These are phyloP conservation scores for Kryptopterus vitreolus DNA, from an alignment of 2,797 vertebrate species.

Conservation along the genomic window DNA sequence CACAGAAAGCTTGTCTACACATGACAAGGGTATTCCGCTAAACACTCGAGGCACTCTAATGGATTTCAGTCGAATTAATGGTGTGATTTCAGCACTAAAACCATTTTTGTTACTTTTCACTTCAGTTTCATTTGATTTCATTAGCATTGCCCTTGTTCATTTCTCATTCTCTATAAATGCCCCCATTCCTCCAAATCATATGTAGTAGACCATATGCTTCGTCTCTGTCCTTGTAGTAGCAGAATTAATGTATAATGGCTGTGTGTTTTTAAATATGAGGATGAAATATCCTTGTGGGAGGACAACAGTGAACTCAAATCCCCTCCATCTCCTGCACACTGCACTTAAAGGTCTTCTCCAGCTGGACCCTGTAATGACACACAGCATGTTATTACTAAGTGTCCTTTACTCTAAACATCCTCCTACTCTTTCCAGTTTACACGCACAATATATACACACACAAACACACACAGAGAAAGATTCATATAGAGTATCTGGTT, in stretches of 20 bases:
- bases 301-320: neutral
- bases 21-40: neutral
- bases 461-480: neutral
- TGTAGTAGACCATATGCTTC: neutral
- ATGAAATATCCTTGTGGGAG: slow-evolving; percentile 12
- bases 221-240: neutral
- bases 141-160: neutral
- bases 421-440: slow-evolving; percentile 31
- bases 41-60: neutral
- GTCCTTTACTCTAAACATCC: slow-evolving; percentile 66
- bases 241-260: neutral
- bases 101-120: neutral
- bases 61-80: neutral
- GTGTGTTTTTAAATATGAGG: neutral
- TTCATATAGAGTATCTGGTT: neutral
- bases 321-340: neutral
- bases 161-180: neutral
- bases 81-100: neutral
- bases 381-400: slow-evolving; percentile 70
- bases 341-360: slow-evolving; percentile 48
- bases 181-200: neutral
- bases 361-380: slow-evolving; percentile 65
- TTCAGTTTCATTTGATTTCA: neutral
- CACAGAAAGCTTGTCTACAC: neutral
- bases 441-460: slow-evolving; percentile 35